Conservation (phyloP, 2,113 vertebrate species). For the Anolis sagrei region DNA sequence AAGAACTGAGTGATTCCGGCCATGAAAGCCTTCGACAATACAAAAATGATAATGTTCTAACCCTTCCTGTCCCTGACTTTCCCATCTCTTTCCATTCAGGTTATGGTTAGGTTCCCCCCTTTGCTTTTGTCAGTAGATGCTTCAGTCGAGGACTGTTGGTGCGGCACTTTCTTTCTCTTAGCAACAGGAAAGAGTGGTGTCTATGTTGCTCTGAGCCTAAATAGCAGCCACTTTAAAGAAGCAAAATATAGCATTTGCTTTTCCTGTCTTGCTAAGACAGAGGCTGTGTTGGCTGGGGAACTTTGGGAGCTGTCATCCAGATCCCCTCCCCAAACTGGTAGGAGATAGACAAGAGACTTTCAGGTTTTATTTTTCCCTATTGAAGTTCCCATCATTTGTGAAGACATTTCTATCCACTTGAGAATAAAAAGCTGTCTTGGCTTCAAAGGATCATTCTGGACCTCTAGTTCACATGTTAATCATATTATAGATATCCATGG, state of each 20-base stretch:
- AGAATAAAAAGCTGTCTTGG: too few relatives aligned
- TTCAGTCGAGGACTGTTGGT: background rate
- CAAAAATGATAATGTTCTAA: too few relatives aligned
- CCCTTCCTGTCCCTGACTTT: too few relatives aligned
- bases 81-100: background rate
- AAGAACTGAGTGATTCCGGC: too few relatives aligned
- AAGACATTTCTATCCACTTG: too few relatives aligned
- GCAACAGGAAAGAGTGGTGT: slow-evolving; percentile 13
- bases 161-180: slow-evolving; percentile 2
- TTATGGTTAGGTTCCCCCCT: background rate
- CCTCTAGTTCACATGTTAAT: background rate
- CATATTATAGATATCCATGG: background rate
- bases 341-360: background rate
- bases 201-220: background rate
- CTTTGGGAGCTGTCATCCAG: too few relatives aligned
- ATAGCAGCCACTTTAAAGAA: background rate
- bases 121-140: background rate
- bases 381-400: too few relatives aligned
- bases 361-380: background rate
- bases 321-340: background rate
- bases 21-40: too few relatives aligned
- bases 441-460: background rate
- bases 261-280: background rate
- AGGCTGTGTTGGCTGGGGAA: background rate
- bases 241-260: background rate